Percentiles rank a stretch among this genome's conserved stretches.
phyloP scores from a whole-genome alignment of 2,113 vertebrate genomes.

The Xyrauchen texanus region DNA sequence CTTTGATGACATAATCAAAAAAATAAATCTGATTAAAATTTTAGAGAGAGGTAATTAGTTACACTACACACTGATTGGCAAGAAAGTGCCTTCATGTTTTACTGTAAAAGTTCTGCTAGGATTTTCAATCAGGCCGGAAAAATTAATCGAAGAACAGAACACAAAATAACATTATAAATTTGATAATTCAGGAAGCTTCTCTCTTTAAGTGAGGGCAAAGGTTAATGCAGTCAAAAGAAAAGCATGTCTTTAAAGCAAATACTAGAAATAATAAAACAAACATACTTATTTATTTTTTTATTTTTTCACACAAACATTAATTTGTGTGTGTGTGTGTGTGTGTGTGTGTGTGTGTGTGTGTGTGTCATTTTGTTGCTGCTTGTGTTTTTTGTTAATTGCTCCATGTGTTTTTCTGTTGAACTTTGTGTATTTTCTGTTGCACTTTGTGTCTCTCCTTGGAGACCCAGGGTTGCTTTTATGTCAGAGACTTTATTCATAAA shows the following conservation, averaged over 20 bases:
- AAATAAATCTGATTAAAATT: too few species aligned
- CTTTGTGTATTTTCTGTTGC: constrained; percentile 82
- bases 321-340: constrained; percentile 39
- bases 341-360: constrained; percentile 29
- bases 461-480: constrained; percentile 86
- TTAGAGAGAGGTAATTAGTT: too few species aligned
- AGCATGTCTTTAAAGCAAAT: neutral
- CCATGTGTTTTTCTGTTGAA: constrained; percentile 86
- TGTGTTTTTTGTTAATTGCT: constrained; percentile 83
- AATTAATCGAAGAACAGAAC: constrained; percentile 35
- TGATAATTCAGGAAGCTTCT: constrained; percentile 2
- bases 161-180: constrained; percentile 16
- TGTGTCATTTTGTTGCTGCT: constrained; percentile 80
- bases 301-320: constrained; percentile 72
- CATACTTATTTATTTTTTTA: constrained; percentile 47
- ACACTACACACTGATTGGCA: too few species aligned
- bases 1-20: too few species aligned
- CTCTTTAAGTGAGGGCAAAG: constrained; percentile 1
- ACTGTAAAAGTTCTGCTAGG: neutral
- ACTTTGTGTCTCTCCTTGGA: constrained; percentile 72
- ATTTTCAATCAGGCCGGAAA: constrained; percentile 8
- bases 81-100: neutral
- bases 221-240: constrained; percentile 9
- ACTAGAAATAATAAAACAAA: constrained; percentile 49
- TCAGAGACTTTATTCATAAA: constrained; percentile 82